Evolutionary conservation across 2,888 invertebrate species (phyloP).

Genomic region (Diachrysia chrysitis): DNA sequence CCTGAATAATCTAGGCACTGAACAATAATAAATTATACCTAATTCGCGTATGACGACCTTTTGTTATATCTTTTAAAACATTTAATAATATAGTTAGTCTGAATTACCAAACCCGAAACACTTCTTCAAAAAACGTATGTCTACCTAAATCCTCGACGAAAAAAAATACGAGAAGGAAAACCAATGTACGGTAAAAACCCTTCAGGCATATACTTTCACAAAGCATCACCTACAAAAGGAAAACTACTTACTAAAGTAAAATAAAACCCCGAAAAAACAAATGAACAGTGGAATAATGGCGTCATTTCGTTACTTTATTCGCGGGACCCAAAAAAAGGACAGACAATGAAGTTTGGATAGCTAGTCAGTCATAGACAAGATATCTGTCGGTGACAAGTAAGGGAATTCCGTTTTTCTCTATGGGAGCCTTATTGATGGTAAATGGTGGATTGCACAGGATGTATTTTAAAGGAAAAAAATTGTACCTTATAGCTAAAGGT

Average conservation of each 20-base stretch:
- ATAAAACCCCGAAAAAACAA: conserved; percentile 32
- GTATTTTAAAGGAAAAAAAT: background rate
- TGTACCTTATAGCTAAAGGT: background rate
- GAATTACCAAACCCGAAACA: background rate
- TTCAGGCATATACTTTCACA: background rate
- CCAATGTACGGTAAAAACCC: conserved; percentile 4
- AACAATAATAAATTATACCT: too few species aligned
- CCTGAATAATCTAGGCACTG: too few species aligned
- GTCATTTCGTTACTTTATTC: conserved; percentile 44
- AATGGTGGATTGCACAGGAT: conserved; percentile 13
- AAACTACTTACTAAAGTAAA: conserved; percentile 15
- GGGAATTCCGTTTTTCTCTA: conserved; percentile 41
- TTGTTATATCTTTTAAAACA: too few species aligned
- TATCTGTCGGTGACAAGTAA: conserved; percentile 52
- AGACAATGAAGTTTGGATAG: conserved; percentile 39
- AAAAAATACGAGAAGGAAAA: background rate
- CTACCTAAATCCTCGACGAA: background rate
- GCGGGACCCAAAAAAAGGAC: conserved; percentile 37
- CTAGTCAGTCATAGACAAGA: conserved; percentile 46
- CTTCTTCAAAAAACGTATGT: background rate
- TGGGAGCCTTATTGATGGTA: conserved; percentile 22
- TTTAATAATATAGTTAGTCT: too few species aligned
- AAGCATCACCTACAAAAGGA: conserved; percentile 23
- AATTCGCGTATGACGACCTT: too few species aligned
- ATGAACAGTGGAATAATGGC: conserved; percentile 42